Base-by-base conservation (phyloP, 2,888 invertebrate species). In the Neoscelio sp. region DNA sequence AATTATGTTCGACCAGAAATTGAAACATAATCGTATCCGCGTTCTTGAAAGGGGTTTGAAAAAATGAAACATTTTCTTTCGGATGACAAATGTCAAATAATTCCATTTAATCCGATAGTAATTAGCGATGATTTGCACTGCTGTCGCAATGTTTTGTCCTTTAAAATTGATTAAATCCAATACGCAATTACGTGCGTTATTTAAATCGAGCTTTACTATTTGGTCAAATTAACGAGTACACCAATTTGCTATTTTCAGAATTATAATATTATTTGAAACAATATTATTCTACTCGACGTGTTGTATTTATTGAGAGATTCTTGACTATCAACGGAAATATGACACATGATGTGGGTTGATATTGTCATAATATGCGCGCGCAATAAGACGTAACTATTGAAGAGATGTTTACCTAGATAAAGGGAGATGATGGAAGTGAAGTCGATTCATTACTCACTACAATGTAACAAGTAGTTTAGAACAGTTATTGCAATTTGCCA, bases 361-460 rank as follows among this genome's bases (percentile, higher is more conserved):
- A 38, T 13, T 1, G 35, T 5, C 38, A 13, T 4, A 38, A 26
- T 18, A 3, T 26, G 56, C 56, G 58, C 28, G 28, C 58, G 40
- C 60, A 46, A 33, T 30, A 28, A 60, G 28, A 48, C 26, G 20
- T 48, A 17, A 46, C 38, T 38, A 48, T 62, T 62, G 35, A 48
- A 18, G 10, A 20, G 15, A 62, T 38, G 26, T 10, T 48, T 52
- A 28, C 13, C 18, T 42, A 13, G 42, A 52, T 65, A 33, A 46
- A 62, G 15, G 60, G 13, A 12, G 46, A 0, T 18, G 60, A 62
- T 62, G 46, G 23, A 62, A 62, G 46, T 35, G 20, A 30, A 42
- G 42, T 65, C 40, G 42, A 65, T 65, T 65, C 65, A 52, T 65
- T 65, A 42, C 28, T 20, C 18, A 15, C 30, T 12, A 42, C 42